These are phyloP conservation scores for Rallus limicola DNA, from an alignment of 2,113 vertebrate species.

Conservation along the genomic window DNA sequence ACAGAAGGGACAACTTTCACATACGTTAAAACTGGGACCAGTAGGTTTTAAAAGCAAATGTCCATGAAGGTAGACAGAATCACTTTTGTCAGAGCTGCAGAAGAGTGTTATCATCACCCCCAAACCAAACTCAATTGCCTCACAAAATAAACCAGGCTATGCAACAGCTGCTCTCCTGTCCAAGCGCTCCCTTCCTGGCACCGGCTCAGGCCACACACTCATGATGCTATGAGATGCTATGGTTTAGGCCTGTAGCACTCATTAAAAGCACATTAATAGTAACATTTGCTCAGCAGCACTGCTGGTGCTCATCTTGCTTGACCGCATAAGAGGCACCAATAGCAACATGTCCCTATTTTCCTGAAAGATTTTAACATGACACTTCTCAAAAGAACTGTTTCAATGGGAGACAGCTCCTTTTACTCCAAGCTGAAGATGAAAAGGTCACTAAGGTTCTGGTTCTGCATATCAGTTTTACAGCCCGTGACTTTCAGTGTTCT, in stretches of 20 bases:
- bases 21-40: neutral
- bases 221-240: neutral
- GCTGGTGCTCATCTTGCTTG: neutral
- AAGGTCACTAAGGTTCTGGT: neutral
- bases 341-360: neutral
- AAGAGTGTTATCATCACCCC: neutral
- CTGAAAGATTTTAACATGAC: neutral
- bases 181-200: neutral
- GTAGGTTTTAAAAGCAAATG: neutral
- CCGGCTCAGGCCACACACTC: neutral
- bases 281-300: neutral
- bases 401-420: neutral
- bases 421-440: neutral
- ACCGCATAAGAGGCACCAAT: neutral
- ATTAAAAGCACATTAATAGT: neutral
- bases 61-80: neutral
- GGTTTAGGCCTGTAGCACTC: neutral
- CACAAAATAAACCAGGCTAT: neutral
- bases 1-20: neutral
- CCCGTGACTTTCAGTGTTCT: no score
- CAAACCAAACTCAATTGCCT: neutral
- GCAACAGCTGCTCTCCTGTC: neutral
- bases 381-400: neutral
- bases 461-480: neutral
- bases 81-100: neutral